Base-by-base conservation (phyloP, 2,113 vertebrate genomes). In the Psittacara wagleri region DNA sequence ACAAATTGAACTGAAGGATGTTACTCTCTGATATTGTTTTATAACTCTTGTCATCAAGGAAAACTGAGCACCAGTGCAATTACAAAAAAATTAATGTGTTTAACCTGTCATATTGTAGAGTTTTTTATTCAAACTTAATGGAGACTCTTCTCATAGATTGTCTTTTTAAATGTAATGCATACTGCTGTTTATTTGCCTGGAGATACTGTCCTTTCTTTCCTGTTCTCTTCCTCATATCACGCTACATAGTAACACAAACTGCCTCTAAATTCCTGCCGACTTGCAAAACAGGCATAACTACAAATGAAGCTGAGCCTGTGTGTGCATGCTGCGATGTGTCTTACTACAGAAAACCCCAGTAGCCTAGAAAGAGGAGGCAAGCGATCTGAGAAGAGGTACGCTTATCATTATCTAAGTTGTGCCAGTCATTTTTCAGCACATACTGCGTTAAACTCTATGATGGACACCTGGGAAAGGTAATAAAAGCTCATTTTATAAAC, bases 401-500 rank as follows among this genome's bases (percentile, higher is more conserved):
- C 70, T 91, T 46, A 33, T 55, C 5, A 1, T 73, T 79, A n/a
- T 25, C 35, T 54, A 37, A 92, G 67, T 27, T 28, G 17, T 87
- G 81, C 86, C 80, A 62, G 66, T 19, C 78, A 76, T 85, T 91
- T 86, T 89, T 91, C 83, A 62, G 83, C 57, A 63, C 94, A 91
- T 59, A 46, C 92, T 86, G 86, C n/a, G 94, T 76, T 95, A 96
- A 95, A 88, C 37, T 44, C 83, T 46, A 28, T n/a, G 3, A 8
- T 4, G 25, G 77, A 43, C 41, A 88, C 86, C 83, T 64, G 63
- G 66, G 62, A 94, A 91, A 94, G 63, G 84, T 43, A 94, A 89
- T 79, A 86, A 92, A 89, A 66, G 63, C 73, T 94, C 66, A 39
- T 96, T 96, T 94, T 82, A 72, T 94, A 76, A 92, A 79, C 74